phyloP scores from a whole-genome alignment of 2,113 vertebrate genomes.

The Phalacrocorax brasilianus region DNA sequence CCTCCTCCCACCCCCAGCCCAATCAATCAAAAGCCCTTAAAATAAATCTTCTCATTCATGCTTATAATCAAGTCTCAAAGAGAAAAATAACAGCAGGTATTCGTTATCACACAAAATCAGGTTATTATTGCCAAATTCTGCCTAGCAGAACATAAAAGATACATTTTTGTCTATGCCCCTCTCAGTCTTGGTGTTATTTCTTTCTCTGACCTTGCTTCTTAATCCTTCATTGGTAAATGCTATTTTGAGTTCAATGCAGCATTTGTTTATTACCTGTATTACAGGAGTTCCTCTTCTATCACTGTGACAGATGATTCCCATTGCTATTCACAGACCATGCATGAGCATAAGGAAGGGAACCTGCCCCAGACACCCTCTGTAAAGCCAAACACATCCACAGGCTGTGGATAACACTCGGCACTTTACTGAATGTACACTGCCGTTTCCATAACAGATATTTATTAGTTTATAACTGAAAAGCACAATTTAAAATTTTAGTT shows the following conservation, averaged over 20 bases:
- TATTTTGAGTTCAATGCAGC: neutral
- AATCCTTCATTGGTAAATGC: neutral
- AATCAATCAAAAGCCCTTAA: slow-evolving; percentile 55
- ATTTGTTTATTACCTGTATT: neutral
- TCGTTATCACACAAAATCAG: neutral
- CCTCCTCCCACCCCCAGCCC: slow-evolving; percentile 49
- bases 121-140: neutral
- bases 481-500: neutral
- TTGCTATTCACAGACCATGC: neutral
- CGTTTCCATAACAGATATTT: neutral
- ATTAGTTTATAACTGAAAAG: neutral
- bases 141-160: neutral
- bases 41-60: slow-evolving; percentile 60
- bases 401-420: neutral
- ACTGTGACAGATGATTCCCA: accelerated
- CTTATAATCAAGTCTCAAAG: slow-evolving; percentile 10
- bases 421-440: neutral
- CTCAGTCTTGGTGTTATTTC: neutral
- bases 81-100: slow-evolving; percentile 21
- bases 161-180: neutral
- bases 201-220: neutral
- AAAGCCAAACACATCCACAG: neutral
- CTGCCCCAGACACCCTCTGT: neutral
- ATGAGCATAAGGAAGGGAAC: neutral
- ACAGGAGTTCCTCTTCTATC: neutral